Conservation (phyloP, 2,113 vertebrate species). For the Podocnemis expansa region DNA sequence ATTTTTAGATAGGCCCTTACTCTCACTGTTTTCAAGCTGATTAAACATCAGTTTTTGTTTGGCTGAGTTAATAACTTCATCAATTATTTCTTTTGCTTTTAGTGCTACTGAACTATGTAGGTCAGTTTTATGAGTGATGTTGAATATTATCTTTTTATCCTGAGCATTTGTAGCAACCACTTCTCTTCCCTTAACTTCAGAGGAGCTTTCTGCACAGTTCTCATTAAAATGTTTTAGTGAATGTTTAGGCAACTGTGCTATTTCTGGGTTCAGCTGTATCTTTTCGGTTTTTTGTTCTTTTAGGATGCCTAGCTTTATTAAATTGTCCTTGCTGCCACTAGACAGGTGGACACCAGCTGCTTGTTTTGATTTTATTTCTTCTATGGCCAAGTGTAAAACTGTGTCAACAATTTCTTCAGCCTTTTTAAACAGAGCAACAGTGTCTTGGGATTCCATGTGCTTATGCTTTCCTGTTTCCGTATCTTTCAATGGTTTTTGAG, state of each 20-base stretch:
- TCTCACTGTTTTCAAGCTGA: slow-evolving; percentile 24
- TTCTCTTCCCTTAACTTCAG: slow-evolving; percentile 36
- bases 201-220: not conserved
- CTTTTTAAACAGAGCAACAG: slow-evolving; percentile 59
- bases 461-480: not conserved
- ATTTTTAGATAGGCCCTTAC: slow-evolving; percentile 14
- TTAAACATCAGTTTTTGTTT: slow-evolving; percentile 59
- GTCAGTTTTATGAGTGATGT: slow-evolving; percentile 52
- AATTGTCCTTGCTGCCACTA: slow-evolving; percentile 12
- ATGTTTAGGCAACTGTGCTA: slow-evolving; percentile 23
- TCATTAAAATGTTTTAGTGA: slow-evolving; percentile 56
- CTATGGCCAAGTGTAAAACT: slow-evolving; percentile 68
- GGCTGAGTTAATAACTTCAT: slow-evolving; percentile 74
- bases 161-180: slow-evolving; percentile 22
- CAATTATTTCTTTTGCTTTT: slow-evolving; percentile 74
- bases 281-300: slow-evolving; percentile 37
- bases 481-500: slow-evolving; percentile 38
- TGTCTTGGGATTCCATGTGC: slow-evolving; percentile 6
- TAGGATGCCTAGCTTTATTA: slow-evolving; percentile 19
- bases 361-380: slow-evolving; percentile 69
- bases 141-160: slow-evolving; percentile 55
- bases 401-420: slow-evolving; percentile 67
- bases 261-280: slow-evolving; percentile 44
- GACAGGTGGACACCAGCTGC: slow-evolving; percentile 25
- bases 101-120: slow-evolving; percentile 56